Evolutionary conservation across 2,888 invertebrate genomes (phyloP), one percentile per base, ranked within the genome.

Genomic region (Cactoblastis cactorum): DNA sequence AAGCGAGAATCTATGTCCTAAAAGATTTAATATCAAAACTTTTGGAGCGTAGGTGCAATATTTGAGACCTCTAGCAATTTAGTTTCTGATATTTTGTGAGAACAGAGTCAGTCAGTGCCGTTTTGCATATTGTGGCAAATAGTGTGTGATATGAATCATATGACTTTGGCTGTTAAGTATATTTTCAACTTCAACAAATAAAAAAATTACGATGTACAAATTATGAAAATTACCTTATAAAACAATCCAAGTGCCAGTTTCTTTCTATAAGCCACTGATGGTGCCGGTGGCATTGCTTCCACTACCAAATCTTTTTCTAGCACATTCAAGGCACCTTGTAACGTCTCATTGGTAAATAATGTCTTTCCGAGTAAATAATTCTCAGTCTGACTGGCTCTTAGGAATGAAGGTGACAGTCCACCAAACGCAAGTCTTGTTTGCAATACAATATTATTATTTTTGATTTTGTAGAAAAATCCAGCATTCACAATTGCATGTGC

Each of bases 401-500:
- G 60, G 15, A 80, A 81, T 1, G 53, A 51, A 2, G 87, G 67
- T 35, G 86, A 85, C 1, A 94, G 91, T 9, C 91, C 91, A 12
- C 93, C 93, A 58, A 83, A 92, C 0, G 92, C 89, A 15, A 94
- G 85, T 33, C 77, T 75, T 0, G 91, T 90, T 24, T 67, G 65
- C 52, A 77, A 53, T 45, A 80, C 59, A 5, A 56, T 28, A 24
- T 4, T 51, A 6, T 65, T 65, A 3, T 61, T 43, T 12, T 45
- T 33, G 1, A 80, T 45, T 62, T 73, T 67, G 46, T 93, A 90
- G 0, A 93, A 71, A 67, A 95, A 95, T 5, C 92, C 95, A 11
- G 94, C 94, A 65, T 95, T 94, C 0, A 95, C 92, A 52, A 93
- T 90, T 0, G 95, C 95, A 63, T 93, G 93, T 0, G 94, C 92